Base-by-base conservation (phyloP, 2,797 vertebrate genomes). In the Aselliscus stoliczkanus region DNA sequence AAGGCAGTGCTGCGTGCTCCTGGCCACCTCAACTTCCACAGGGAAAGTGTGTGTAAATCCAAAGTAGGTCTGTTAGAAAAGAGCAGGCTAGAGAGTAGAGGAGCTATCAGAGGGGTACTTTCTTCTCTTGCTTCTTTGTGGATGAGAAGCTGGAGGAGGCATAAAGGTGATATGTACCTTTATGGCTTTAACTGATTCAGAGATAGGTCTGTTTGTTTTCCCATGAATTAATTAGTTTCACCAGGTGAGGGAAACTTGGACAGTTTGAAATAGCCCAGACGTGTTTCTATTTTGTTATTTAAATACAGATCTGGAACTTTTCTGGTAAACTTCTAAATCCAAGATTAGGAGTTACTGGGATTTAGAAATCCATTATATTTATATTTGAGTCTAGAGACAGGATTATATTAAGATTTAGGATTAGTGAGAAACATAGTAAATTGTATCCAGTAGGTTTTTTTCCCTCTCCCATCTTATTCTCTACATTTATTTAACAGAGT, bases 311-410 rank as follows among this genome's bases (percentile, higher is more conserved):
- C 65, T n/a, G 17, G 69, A 80, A 31, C 15, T 92, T 96, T 96
- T 79, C 81, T 97, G 54, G 44, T 89, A 52, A 90, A 52, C 88
- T 18, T 47, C 39, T 83, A 92, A 91, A 86, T 87, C 58, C 47
- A 94, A 91, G 77, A 79, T 93, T 92, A 95, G 39, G 65, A 80
- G 80, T 94, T 13, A 23, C 70, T 87, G 47, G 37, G 12, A 77
- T 93, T 93, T 93, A 94, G 72, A 88, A 64, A 65, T 76, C 31
- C 42, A 42, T 42, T 4, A 42, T 95, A 27, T 88, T 95, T 60
- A 76, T 77, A 89, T 95, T 75, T 95, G 60, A 94, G n/a, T 77
- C 20, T 54, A 84, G 44, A 83, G 31, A 64, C 15, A 87, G 58
- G 20, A 54, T 58, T 92, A 58, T 65, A 39, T 90, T 90, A 89